Evolutionary conservation across 2,888 invertebrate species (phyloP).

Genomic region (Andrena bicolor): DNA sequence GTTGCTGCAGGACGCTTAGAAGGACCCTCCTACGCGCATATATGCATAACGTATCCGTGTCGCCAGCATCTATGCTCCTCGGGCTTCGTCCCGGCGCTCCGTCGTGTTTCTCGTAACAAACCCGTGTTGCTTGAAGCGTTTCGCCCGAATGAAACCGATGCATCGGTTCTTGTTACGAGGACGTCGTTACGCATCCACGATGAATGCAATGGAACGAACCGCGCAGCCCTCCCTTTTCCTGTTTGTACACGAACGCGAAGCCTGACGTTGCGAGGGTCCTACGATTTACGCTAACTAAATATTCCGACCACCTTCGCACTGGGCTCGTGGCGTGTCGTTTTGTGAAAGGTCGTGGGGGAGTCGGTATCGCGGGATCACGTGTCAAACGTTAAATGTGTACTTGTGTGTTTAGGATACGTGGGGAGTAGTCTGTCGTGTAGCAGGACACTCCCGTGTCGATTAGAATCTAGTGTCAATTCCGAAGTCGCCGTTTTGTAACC

Average conservation of each 20-base stretch:
- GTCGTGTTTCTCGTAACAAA: constrained; percentile 46
- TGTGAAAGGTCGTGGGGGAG: neutral
- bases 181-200: constrained; percentile 25
- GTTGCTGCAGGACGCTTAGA: constrained; percentile 34
- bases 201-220: constrained; percentile 33
- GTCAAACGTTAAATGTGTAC: neutral
- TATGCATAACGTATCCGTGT: constrained; percentile 58
- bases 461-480: no score
- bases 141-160: constrained; percentile 49
- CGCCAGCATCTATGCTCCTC: constrained; percentile 74
- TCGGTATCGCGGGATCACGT: neutral
- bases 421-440: no score
- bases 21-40: constrained; percentile 28
- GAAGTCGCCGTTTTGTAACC: no score
- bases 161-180: constrained; percentile 51
- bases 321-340: constrained; percentile 5
- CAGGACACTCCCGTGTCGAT: no score
- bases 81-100: constrained; percentile 63
- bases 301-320: constrained; percentile 8
- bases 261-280: neutral
- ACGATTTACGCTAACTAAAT: constrained; percentile 14
- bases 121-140: constrained; percentile 52
- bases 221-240: constrained; percentile 32
- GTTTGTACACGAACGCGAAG: constrained; percentile 13
- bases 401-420: no score